Evolutionary conservation across 2,113 vertebrate species (phyloP), one percentile per base, ranked within the genome.

Genomic region (Oceanodroma tethys): DNA sequence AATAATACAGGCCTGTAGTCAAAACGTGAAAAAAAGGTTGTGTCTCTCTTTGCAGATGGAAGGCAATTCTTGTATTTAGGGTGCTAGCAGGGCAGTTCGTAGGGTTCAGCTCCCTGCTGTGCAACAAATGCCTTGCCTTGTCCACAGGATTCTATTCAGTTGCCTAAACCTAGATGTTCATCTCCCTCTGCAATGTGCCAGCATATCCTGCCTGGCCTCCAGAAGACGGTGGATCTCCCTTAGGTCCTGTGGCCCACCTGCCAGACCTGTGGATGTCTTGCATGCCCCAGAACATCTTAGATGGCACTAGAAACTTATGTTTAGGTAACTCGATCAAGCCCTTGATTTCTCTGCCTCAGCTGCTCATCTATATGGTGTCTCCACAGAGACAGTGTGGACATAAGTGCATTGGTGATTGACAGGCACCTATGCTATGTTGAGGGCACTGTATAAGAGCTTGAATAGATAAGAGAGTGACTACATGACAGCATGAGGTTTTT

Each of bases 381-480:
- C 59, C 55, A 78, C 2, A 17, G 81, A 88, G 81, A 82, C 84
- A 86, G 75, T 8, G 42, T 43, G 55, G 59, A 94, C 94, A 93
- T 96, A 94, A 95, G 79, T 2, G 1, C 15, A 8, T 5, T 52
- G 53, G 67, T 95, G 97, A 97, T 78, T 96, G 95, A 74, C 95
- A 86, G 74, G 50, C 68, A 59, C 86, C 74, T 0, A 42, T 92
- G 63, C 75, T 73, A 12, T 81, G 87, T 48, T 89, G 52, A 84
- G 86, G 96, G 81, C 86, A 78, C 68, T 56, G 67, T 81, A 60
- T 82, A 89, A 86, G 72, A 95, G 55, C 68, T 42, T 56, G 52
- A 63, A 80, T n/a, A 89, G 95, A 93, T 95, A 95, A 94, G 43
- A 84, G 32, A 60, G 60, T 47, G 85, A 90, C 85, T 96, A 40